Conservation (phyloP, 2,113 vertebrate species). For the Cyanistes caeruleus region DNA sequence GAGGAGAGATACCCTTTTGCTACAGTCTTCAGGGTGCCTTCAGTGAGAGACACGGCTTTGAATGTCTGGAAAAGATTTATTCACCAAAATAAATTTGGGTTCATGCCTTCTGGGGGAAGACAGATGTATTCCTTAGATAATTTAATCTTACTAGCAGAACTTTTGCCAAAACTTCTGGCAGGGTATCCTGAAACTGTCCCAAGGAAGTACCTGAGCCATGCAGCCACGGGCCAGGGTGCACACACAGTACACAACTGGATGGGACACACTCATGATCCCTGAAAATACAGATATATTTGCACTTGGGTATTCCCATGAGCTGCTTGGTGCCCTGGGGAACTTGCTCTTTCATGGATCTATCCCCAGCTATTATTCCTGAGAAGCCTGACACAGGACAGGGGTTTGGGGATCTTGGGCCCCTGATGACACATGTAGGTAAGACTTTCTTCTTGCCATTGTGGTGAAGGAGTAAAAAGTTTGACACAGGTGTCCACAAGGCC, state of each 20-base stretch:
- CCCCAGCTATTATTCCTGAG: background rate
- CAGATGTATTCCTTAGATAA: background rate
- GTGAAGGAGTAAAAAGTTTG: background rate
- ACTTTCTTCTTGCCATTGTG: background rate
- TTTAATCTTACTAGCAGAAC: background rate
- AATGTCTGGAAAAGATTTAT: background rate
- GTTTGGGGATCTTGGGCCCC: background rate
- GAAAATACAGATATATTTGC: background rate
- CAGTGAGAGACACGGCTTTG: background rate
- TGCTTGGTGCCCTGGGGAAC: background rate
- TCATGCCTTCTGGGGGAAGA: background rate
- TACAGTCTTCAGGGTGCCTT: background rate
- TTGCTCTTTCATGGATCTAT: background rate
- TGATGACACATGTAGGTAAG: background rate
- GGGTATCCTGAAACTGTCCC: background rate
- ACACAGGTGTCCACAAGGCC: background rate
- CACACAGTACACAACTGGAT: background rate
- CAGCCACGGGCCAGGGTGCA: background rate
- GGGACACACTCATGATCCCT: too few relatives aligned
- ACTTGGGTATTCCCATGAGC: background rate
- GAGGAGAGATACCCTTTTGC: background rate
- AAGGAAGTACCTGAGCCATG: fast-evolving
- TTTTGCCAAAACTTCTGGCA: background rate
- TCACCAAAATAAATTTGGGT: background rate
- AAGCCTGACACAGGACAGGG: background rate